Evolutionary conservation across 2,888 invertebrate genomes (phyloP), one percentile per base, ranked within the genome.

Genomic region (Yponomeuta evonymella): DNA sequence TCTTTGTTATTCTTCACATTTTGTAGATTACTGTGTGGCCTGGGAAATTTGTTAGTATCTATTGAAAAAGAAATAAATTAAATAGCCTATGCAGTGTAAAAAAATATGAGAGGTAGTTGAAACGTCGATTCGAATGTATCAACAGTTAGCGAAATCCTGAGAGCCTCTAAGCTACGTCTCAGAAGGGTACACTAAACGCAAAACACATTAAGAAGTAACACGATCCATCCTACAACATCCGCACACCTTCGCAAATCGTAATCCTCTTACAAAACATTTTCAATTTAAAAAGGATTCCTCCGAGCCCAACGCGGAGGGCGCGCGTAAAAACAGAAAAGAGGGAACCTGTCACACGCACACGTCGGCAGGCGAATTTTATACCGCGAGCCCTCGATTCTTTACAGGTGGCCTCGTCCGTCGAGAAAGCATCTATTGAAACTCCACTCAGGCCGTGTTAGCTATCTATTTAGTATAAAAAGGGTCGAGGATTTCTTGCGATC

Each of bases 381-480:
- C 83, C 81, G 81, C 80, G 76, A 80, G 79, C 81, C 87, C 80
- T 88, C 89, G 90, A 90, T 86, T 88, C 84, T 83, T 90, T 86
- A 90, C 91, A 90, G 91, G 91, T 90, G 89, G 91, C 89, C 87
- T 89, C 90, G 86, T 87, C 84, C 88, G 86, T 83, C 88, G 89
- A 87, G 86, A 90, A 89, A 91, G 90, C 90, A 89, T 91, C 91
- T 88, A 92, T 91, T 92, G 92, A 92, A 91, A 89, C 91, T 91
- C 90, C 92, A 91, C 92, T 91, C 90, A 90, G 90, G 83, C 88
- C 88, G 90, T 89, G 92, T 91, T 91, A 90, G 89, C 91, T 91
- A 91, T 90, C 92, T 92, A 89, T 92, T 92, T 91, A 92, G 92
- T 91, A 91, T 91, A 91, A 91, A 92, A 92, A 91, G 91, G 90